Base-by-base conservation (phyloP, 2,888 invertebrate species). In the Hipparchia semele region DNA sequence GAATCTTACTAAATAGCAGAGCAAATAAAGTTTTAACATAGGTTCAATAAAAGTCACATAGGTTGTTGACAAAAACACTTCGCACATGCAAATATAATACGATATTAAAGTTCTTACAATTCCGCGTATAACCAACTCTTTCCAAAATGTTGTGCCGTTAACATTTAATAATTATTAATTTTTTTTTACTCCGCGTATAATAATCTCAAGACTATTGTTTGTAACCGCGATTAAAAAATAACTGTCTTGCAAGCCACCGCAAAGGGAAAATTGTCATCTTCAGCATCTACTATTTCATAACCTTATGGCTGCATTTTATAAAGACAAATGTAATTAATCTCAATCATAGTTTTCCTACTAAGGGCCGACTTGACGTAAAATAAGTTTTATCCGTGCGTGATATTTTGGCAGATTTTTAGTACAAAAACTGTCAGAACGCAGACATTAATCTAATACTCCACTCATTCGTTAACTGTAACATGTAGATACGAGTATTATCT, bases 151-250 rank as follows among this genome's bases (percentile, higher is more conserved):
- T 23, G 23, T 23, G 23, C 23, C 23, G 23, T 23, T 23, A 23
- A 23, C 23, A 23, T 23, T 1, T 23, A 23, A 23, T 23, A 0
- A 23, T 23, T 23, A 23, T 23, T 23, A 23, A 0, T 23, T 0
- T 23, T 23, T 23, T 23, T 23, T 23, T 23, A 6, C 23, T 23
- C 23, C 60, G 12, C 33, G 49, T n/a, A 56, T 56, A 56, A 56
- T 56, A 56, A 13, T n/a, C 13, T 56, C 56, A 51, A 23, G 51
- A 51, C 64, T 23, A 51, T 65, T 65, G 51, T 65, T 6, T 46
- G 4, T 9, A 51, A 51, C 51, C 51, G 64, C 51, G 64, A 51
- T 33, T 65, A 51, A 33, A 53, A 65, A 65, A 65, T 65, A 51
- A 51, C 64, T 65, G 51, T 33, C 51, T 65, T 33, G 23, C 33